Percentiles rank a stretch among this genome's conserved stretches.
Evolutionary conservation across 2,888 invertebrate species (phyloP).

Genomic region (Alsophila aescularia): DNA sequence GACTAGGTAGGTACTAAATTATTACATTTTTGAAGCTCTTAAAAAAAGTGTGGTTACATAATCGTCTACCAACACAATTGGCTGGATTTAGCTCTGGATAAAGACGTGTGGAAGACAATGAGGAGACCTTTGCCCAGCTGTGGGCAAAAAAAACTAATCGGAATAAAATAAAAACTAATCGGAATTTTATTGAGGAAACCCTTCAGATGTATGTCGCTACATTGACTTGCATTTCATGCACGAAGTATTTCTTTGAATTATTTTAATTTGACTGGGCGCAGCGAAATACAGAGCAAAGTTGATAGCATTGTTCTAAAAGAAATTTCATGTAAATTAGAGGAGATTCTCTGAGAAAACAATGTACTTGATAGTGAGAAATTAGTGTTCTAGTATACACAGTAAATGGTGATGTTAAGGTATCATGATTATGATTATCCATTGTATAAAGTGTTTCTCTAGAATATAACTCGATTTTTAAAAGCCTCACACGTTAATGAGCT

Average conservation of each 20-base stretch:
- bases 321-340: conserved; percentile 1
- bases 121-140: no score
- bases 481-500: not conserved
- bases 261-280: conserved; percentile 18
- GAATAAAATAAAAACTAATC: no score
- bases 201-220: conserved; percentile 17
- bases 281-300: not conserved
- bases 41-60: no score
- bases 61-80: no score
- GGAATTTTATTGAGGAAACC: conserved; percentile 19
- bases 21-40: conserved; percentile 12
- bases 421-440: not conserved
- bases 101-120: no score
- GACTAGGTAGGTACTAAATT: no score
- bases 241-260: conserved; percentile 17
- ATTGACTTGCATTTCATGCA: conserved; percentile 21
- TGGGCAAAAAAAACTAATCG: no score
- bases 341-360: not conserved
- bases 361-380: not conserved
- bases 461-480: not conserved
- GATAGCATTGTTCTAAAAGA: conserved; percentile 5
- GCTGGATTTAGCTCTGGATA: no score
- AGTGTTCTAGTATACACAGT: not conserved
- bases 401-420: not conserved
- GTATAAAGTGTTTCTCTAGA: not conserved